Conservation (phyloP, 2,113 vertebrate genomes). For the Suncus etruscus region DNA sequence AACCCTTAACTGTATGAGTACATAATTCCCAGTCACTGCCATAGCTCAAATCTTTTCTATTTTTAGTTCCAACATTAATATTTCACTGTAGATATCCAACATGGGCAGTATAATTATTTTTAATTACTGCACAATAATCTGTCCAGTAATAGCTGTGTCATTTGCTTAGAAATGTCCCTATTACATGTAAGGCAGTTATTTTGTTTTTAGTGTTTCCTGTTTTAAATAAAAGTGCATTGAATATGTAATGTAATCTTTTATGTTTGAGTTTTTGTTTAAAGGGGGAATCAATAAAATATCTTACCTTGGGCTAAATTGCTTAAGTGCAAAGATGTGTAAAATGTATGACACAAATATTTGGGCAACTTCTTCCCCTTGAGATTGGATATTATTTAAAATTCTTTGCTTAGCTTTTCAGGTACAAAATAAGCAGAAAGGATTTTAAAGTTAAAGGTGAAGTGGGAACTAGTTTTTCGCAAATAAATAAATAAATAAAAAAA, state of each 20-base stretch:
- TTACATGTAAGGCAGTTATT: conserved; percentile 5
- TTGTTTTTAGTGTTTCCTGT: conserved; percentile 30
- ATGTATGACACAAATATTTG: neutral
- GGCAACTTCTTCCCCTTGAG: neutral
- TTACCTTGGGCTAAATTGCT: neutral
- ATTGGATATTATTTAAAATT: neutral
- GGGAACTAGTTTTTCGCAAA: neutral
- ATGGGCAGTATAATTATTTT: conserved; percentile 49
- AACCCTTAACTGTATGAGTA: conserved; percentile 29
- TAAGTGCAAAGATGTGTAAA: neutral
- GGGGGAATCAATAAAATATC: neutral
- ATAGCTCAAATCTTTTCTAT: neutral
- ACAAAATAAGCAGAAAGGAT: neutral
- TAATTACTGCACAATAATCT: conserved; percentile 32
- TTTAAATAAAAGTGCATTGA: neutral
- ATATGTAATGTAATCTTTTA: neutral
- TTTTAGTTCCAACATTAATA: conserved; percentile 54
- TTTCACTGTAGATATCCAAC: conserved; percentile 27
- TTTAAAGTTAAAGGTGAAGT: neutral
- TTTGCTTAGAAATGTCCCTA: neutral
- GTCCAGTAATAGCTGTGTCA: neutral
- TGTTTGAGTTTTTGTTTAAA: neutral
- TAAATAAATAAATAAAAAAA: too few species aligned
- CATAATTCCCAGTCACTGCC: conserved; percentile 16
- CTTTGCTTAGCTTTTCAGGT: neutral